These are phyloP conservation scores for Gorsachius magnificus DNA, from an alignment of 2,797 vertebrate species.

Conservation along the genomic window DNA sequence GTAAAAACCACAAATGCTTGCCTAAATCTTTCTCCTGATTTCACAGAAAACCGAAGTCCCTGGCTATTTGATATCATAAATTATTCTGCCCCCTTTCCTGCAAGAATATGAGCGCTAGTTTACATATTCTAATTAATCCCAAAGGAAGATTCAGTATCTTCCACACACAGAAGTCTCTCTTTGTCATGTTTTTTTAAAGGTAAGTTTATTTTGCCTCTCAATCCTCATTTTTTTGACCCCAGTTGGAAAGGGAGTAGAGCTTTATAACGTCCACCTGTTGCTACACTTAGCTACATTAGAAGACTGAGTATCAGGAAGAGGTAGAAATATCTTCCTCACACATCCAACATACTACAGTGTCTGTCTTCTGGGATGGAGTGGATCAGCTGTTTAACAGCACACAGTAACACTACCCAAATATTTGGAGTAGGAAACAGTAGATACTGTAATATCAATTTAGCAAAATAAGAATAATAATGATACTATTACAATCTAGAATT, in stretches of 20 bases:
- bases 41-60: neutral
- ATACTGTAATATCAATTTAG: neutral
- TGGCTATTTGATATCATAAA: neutral
- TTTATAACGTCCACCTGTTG: neutral
- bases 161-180: neutral
- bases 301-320: neutral
- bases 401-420: neutral
- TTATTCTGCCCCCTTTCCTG: constrained; percentile 8
- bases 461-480: constrained; percentile 7
- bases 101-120: neutral
- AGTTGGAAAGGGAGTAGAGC: neutral
- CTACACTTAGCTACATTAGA: neutral
- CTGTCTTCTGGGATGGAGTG: neutral
- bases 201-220: neutral
- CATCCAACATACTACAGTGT: neutral
- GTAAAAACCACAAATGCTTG: neutral
- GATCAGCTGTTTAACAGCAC: neutral
- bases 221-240: neutral
- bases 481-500: neutral
- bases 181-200: constrained; percentile 9
- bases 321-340: neutral
- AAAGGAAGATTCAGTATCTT: neutral
- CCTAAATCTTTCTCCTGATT: constrained; percentile 12
- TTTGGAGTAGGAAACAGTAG: neutral
- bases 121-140: constrained; percentile 52